Conservation (phyloP, 2,113 vertebrate genomes). For the Mastomys natalensis region DNA sequence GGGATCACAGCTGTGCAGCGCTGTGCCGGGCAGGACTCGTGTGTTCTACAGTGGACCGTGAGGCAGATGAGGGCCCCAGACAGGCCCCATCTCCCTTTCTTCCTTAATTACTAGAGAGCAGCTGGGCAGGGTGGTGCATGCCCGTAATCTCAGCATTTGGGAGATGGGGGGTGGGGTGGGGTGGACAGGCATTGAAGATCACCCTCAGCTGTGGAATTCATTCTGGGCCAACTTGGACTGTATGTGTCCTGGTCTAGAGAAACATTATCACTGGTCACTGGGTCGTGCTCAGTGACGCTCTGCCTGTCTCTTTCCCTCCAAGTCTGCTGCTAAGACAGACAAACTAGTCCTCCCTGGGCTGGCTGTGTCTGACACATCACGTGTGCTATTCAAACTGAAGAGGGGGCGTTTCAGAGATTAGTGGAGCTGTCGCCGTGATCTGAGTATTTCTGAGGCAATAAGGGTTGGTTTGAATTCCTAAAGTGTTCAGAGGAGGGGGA, state of each 20-base stretch:
- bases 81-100: neutral
- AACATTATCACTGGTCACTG: neutral
- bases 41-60: neutral
- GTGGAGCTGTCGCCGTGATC: conserved; percentile 33
- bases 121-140: neutral
- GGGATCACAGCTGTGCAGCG: neutral
- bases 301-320: neutral
- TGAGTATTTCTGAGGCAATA: neutral
- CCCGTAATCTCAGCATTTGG: neutral
- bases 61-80: neutral
- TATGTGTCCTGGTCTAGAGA: neutral
- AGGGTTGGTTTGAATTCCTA: conserved; percentile 30
- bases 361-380: conserved; percentile 31
- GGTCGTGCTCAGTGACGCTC: neutral
- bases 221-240: neutral
- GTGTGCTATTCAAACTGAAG: neutral
- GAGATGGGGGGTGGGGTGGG: neutral
- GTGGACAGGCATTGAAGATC: neutral
- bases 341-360: neutral
- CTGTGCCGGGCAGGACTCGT: neutral
- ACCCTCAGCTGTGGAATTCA: neutral
- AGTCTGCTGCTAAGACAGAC: conserved; percentile 35
- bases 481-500: neutral
- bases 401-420: neutral
- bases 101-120: neutral